Evolutionary conservation across 2,888 invertebrate species (phyloP).

Genomic region (Erynnis tages): DNA sequence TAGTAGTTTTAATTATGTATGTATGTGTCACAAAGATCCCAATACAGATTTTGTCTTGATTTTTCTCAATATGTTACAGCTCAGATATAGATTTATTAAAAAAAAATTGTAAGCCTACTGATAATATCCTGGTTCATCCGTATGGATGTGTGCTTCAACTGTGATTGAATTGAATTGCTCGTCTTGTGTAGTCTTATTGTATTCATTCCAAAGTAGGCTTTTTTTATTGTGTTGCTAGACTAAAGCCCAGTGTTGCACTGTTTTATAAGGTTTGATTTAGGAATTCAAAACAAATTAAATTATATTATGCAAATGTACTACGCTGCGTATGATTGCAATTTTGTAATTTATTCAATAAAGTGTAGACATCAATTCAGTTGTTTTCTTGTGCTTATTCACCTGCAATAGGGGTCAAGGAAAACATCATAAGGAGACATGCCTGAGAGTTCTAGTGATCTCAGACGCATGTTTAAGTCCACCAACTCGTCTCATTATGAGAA

Average conservation of each 20-base stretch:
- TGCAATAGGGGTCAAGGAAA: background rate
- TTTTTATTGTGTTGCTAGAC: constrained; percentile 35
- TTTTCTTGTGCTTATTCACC: constrained; percentile 39
- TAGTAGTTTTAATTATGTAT: too few species aligned
- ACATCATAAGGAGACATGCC: too few species aligned
- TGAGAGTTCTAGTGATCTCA: too few species aligned
- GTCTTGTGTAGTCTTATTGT: constrained; percentile 42
- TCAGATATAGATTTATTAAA: too few species aligned
- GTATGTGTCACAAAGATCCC: constrained; percentile 9
- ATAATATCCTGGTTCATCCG: background rate
- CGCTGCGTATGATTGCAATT: constrained; percentile 56
- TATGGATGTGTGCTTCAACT: background rate
- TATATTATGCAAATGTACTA: constrained; percentile 40
- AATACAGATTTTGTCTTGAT: constrained; percentile 1
- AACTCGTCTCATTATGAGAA: too few species aligned
- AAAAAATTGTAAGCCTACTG: constrained; percentile 4
- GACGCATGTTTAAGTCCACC: too few species aligned
- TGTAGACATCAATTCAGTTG: constrained; percentile 52
- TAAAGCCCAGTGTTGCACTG: constrained; percentile 38
- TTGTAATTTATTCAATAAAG: constrained; percentile 78
- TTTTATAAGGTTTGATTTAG: constrained; percentile 51
- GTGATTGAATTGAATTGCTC: constrained; percentile 24
- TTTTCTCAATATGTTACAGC: constrained; percentile 1
- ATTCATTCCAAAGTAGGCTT: constrained; percentile 26
- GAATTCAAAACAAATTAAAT: constrained; percentile 49